These are phyloP conservation scores for Gnathonemus longibarbis DNA, from an alignment of 2,113 vertebrate species.

Conservation along the genomic window DNA sequence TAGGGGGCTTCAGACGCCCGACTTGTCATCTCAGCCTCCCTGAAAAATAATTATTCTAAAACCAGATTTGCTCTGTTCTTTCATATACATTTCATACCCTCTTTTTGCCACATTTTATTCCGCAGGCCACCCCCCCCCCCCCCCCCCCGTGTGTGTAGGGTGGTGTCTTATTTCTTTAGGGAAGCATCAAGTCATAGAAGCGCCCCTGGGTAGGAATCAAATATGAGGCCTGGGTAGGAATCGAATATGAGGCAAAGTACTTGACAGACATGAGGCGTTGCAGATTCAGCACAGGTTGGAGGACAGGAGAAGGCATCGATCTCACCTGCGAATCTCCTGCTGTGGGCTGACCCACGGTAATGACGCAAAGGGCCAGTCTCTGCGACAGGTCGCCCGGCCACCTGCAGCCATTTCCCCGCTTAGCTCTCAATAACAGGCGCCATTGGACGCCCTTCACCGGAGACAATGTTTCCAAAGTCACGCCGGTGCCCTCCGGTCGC, in stretches of 20 bases:
- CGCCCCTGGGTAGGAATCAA: neutral
- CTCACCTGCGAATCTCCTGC: neutral
- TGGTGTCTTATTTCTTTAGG: neutral
- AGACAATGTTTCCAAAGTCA: neutral
- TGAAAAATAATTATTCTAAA: neutral
- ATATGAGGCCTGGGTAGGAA: neutral
- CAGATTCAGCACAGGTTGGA: neutral
- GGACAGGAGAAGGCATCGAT: neutral
- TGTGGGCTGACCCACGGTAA: neutral
- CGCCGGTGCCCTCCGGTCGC: neutral
- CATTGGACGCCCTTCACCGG: neutral
- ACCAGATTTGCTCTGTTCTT: neutral
- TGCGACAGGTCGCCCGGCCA: neutral
- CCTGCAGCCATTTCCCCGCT: neutral
- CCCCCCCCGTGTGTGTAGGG: neutral
- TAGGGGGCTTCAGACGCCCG: neutral
- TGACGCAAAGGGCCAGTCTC: neutral
- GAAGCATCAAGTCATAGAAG: neutral
- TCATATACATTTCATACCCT: neutral
- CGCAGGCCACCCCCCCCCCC: neutral
- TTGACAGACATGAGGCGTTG: neutral
- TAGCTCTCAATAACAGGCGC: neutral
- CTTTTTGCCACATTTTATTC: neutral
- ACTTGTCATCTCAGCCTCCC: neutral
- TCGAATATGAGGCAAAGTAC: neutral